Evolutionary conservation across 2,888 invertebrate genomes (phyloP), one percentile per base, ranked within the genome.

Genomic region (Drosophila leonis): DNA sequence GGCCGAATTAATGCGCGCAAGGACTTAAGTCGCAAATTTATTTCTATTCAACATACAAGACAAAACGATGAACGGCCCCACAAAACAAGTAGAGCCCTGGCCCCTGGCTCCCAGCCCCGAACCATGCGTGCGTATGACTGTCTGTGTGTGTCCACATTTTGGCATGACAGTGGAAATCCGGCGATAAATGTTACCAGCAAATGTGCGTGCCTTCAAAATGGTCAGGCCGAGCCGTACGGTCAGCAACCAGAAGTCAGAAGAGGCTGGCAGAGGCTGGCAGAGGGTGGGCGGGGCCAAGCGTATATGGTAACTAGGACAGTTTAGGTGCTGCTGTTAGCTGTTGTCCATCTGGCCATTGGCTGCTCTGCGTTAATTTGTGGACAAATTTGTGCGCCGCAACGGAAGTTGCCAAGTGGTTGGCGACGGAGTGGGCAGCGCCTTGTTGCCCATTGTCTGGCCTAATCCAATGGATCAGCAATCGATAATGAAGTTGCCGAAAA

Each of bases 141-240:
- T 55, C 67, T 61, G 48, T 57, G 66, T 60, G 59, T 60, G 74
- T 52, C 63, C 65, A 83, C 86, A 84, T 80, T 84, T 84, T 69
- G 83, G 86, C 88, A 82, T 88, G 88, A 90, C 88, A 88, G 83
- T 82, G 88, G 85, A 90, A 90, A 90, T 90, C 90, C 90, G 80
- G 79, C 90, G 87, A 90, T 90, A 90, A 90, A 90, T 90, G 88
- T 88, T 84, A 82, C 82, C 81, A 83, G 82, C 76, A 83, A 86
- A 82, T 83, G 83, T 85, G 82, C 80, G 85, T 80, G 78, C 75
- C 79, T 71, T 77, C 57, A 56, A 74, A 81, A 77, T 65, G 31
- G 61, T 41, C 48, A 15, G 59, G 49, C 33, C 41, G 13, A 29
- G 44, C 27, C 6, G 44, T n/a, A 42, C 44, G 20, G 37, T 10